Conservation (phyloP, 2,888 invertebrate genomes). For the Sinopyrophorus schimmeli region DNA sequence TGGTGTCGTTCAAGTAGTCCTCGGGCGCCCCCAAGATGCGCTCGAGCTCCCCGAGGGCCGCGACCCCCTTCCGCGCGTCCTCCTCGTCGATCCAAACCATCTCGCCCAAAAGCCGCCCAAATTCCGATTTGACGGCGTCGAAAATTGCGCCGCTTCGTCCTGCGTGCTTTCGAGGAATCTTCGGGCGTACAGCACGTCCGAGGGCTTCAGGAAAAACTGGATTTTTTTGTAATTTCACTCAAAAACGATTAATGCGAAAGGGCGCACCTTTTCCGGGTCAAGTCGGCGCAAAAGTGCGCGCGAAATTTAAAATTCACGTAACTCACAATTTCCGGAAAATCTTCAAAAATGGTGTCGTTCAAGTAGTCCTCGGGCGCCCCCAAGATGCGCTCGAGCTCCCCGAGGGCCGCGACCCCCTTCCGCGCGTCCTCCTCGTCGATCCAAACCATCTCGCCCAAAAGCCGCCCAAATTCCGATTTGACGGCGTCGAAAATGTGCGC, state of each 20-base stretch:
- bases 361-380: conserved; percentile 40
- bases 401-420: conserved; percentile 33
- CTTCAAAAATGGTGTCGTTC: conserved; percentile 35
- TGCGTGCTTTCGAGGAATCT: too few species aligned
- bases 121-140: conserved; percentile 30
- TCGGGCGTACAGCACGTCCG: too few species aligned
- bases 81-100: conserved; percentile 37
- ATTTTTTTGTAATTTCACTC: too few species aligned
- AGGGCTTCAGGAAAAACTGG: too few species aligned
- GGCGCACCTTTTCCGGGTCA: too few species aligned
- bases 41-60: conserved; percentile 31
- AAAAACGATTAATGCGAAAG: too few species aligned
- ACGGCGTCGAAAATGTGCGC: conserved; percentile 37
- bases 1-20: conserved; percentile 36
- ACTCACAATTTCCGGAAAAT: too few species aligned
- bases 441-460: conserved; percentile 34
- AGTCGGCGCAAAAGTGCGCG: too few species aligned
- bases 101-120: conserved; percentile 30
- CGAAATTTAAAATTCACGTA: too few species aligned
- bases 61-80: conserved; percentile 32
- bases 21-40: conserved; percentile 38
- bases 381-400: too few species aligned
- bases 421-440: conserved; percentile 36
- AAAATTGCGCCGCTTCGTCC: conserved; percentile 32
- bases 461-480: conserved; percentile 30